phyloP scores from a whole-genome alignment of 1,140 invertebrate species.

The Ridgeia piscesae region DNA sequence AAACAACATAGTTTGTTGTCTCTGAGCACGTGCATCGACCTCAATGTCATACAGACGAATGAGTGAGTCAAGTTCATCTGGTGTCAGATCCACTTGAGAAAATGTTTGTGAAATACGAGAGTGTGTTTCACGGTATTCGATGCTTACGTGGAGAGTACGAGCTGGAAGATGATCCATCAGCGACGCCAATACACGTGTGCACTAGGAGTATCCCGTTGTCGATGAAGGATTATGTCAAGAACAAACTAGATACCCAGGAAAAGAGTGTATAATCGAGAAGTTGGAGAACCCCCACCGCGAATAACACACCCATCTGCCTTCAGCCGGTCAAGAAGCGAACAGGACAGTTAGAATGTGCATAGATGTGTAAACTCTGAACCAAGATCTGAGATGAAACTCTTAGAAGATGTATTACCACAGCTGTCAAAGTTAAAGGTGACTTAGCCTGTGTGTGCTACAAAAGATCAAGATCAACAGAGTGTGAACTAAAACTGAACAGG shows the following conservation, averaged over 20 bases:
- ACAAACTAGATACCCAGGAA: too few relatives aligned
- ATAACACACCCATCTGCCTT: too few relatives aligned
- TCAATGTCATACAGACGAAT: too few relatives aligned
- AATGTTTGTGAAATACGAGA: not conserved
- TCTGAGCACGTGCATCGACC: too few relatives aligned
- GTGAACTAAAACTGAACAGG: not conserved
- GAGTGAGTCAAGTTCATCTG: too few relatives aligned
- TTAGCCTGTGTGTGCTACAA: constrained; percentile 54
- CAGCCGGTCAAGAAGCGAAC: not conserved
- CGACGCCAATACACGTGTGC: too few relatives aligned
- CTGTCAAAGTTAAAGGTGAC: constrained; percentile 51
- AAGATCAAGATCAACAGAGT: too few relatives aligned
- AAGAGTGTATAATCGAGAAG: too few relatives aligned
- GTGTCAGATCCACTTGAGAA: too few relatives aligned
- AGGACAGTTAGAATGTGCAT: not conserved
- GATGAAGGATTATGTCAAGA: not conserved
- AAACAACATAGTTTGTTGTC: too few relatives aligned
- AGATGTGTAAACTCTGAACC: not conserved
- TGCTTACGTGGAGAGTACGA: not conserved
- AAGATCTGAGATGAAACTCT: not conserved
- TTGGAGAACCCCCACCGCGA: too few relatives aligned
- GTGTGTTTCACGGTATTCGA: not conserved
- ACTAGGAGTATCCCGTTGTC: not conserved
- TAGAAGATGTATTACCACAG: constrained; percentile 34
- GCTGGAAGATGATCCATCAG: too few relatives aligned